Percentiles rank a stretch among this genome's conserved stretches.
Conservation (phyloP, 2,888 invertebrate genomes). For the Julus scanicus region DNA sequence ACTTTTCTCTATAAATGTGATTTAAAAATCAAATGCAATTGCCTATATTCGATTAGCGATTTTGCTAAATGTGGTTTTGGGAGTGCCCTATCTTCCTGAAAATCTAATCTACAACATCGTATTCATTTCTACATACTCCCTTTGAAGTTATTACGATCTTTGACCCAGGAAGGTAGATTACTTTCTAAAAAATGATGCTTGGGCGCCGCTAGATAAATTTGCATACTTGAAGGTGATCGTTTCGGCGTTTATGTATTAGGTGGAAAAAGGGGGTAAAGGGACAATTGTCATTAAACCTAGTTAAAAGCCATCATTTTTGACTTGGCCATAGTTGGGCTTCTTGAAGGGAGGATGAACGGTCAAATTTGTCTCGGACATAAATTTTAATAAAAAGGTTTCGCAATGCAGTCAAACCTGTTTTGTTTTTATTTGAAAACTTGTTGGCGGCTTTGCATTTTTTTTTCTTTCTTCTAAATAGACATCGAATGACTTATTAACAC, state of each 20-base stretch:
- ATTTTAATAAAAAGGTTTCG: slow-evolving; percentile 3
- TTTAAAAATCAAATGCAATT: too few species aligned
- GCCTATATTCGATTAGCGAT: too few species aligned
- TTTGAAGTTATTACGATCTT: neutral
- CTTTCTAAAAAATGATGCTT: neutral
- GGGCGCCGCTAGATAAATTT: neutral
- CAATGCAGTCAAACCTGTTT: slow-evolving; percentile 8
- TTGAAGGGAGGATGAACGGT: slow-evolving; percentile 18
- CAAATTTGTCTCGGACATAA: neutral
- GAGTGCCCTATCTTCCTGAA: too few species aligned
- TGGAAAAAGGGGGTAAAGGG: neutral
- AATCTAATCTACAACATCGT: too few species aligned
- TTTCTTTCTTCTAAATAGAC: neutral
- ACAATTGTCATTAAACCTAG: neutral
- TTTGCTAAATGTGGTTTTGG: too few species aligned
- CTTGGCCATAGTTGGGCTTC: neutral
- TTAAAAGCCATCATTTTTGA: neutral
- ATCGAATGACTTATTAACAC: slow-evolving; percentile 17
- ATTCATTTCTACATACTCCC: neutral
- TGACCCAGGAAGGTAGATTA: neutral
- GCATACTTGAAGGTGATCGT: neutral
- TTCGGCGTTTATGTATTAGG: neutral
- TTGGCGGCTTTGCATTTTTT: slow-evolving; percentile 7
- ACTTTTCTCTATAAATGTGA: too few species aligned
- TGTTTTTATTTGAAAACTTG: neutral